These are phyloP conservation scores for Caranx melampygus DNA, from an alignment of 2,113 vertebrate genomes.

Conservation along the genomic window DNA sequence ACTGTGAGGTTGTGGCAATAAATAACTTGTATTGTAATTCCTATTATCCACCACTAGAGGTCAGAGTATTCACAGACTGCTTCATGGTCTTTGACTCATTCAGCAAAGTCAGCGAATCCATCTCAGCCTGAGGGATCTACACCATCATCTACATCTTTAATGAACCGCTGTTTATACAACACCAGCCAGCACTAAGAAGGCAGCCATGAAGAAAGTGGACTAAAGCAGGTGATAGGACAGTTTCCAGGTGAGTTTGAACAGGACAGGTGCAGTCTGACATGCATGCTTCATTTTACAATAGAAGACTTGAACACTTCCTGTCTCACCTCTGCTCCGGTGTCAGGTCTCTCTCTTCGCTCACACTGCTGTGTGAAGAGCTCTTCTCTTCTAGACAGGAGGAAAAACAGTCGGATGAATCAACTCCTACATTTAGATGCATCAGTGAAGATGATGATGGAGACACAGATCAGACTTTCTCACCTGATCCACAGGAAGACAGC, in stretches of 20 bases:
- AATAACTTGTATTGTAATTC: neutral
- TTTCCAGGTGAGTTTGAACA: neutral
- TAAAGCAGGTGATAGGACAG: no score
- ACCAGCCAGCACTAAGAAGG: no score
- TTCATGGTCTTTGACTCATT: neutral
- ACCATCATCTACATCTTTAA: no score
- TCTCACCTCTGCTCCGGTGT: constrained; percentile 28
- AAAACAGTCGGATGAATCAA: neutral
- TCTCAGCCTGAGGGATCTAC: no score
- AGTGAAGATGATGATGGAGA: neutral
- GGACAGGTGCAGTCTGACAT: no score
- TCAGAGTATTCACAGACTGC: neutral
- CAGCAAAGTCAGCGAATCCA: no score
- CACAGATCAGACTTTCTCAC: constrained; percentile 1
- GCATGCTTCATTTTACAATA: no score
- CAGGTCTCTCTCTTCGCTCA: neutral
- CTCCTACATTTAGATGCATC: neutral
- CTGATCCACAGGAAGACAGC: neutral
- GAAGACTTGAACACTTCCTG: neutral
- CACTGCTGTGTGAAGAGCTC: neutral
- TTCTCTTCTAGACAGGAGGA: neutral
- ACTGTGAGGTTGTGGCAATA: neutral
- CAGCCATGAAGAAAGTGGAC: no score
- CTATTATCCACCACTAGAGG: neutral
- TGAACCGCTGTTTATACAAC: neutral